Base-by-base conservation (phyloP, 1,140 invertebrate genomes). In the Drosophila hydei region DNA sequence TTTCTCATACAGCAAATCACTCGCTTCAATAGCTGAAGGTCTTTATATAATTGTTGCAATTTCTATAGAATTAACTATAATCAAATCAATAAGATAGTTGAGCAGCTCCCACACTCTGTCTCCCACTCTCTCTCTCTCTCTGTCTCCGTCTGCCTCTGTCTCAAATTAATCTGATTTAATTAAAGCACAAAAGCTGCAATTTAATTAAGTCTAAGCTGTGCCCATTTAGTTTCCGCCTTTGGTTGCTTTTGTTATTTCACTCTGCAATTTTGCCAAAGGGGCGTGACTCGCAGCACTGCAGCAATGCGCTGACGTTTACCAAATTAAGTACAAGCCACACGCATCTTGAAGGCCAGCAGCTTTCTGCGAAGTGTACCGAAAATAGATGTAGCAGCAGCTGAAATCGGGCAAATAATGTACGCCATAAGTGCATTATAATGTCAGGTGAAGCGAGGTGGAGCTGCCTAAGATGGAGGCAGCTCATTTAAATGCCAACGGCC, bases 321-420 rank as follows among this genome's bases (percentile, higher is more conserved):
- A 79, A 79, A 79, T 72, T 33, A 68, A 56, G 47, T 52, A 43
- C 16, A 51, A 51, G 25, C 8, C 50, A 38, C 45, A 50, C 14
- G 8, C 19, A 47, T 58, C 47, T 16, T 61, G 51, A 83, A 83
- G 79, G 79, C 56, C 67, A 50, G 30, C 33, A 8, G 27, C 9
- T 36, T 52, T 30, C 27, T 30, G 62, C 30, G 47, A 54, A 19
- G 63, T 70, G 55, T 64, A 65, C 65, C 65, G 71, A 81, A 81
- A 71, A 77, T 75, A 42, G 9, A 2, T 11, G 30, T 3, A 33
- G 30, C 30, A 23, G 21, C 21, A 23, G 45, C 50, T 27, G 47
- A 19, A 5, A 43, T 19, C 23, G 18, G 25, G 4, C n/a, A n/a
- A n/a, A n/a, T n/a, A n/a, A n/a, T n/a, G n/a, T n/a, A n/a, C n/a